Base-by-base conservation (phyloP, 1,140 invertebrate genomes). In the Hyles vespertilio region DNA sequence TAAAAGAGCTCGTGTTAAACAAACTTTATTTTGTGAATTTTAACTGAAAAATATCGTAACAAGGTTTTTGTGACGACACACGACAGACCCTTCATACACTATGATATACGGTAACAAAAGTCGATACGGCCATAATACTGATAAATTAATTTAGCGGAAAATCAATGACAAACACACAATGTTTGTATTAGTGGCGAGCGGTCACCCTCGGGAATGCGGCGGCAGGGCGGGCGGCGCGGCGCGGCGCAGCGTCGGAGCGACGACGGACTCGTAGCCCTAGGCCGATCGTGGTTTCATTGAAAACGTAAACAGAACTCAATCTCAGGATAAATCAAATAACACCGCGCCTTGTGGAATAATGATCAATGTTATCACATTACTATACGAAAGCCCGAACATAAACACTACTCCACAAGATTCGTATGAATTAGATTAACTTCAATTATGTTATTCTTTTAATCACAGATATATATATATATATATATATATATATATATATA, bases 131-230 rank as follows among this genome's bases (percentile, higher is more conserved):
- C 59, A 69, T 74, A 77, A 81, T 79, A 69, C 70, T 69, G 59
- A 69, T 74, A 85, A 85, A 83, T 79, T 82, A 84, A 84, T 85
- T 85, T 84, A 81, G 72, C 70, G 69, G 79, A 82, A 85, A 81
- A 85, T 81, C 80, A 82, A 79, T 72, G 72, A 76, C 70, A 83
- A 81, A 81, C 76, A 85, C 46, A 56, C 53, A 58, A 61, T 79
- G 78, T 85, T 84, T 85, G 70, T 77, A 56, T 79, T 81, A 74
- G 67, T 60, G 69, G 59, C 74, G 57, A 72, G 69, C 74, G 75
- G 70, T 69, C 74, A 78, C 78, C 79, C 72, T 58, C 56, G 76
- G 73, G 72, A 72, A 44, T 34, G 32, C 63, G 45, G 51, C 55
- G 56, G 62, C 67, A 22, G 22, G 22, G 22, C 22, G 36, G 5